Evolutionary conservation across 2,113 vertebrate genomes (phyloP), one percentile per base, ranked within the genome.

Genomic region (Anguilla rostrata): DNA sequence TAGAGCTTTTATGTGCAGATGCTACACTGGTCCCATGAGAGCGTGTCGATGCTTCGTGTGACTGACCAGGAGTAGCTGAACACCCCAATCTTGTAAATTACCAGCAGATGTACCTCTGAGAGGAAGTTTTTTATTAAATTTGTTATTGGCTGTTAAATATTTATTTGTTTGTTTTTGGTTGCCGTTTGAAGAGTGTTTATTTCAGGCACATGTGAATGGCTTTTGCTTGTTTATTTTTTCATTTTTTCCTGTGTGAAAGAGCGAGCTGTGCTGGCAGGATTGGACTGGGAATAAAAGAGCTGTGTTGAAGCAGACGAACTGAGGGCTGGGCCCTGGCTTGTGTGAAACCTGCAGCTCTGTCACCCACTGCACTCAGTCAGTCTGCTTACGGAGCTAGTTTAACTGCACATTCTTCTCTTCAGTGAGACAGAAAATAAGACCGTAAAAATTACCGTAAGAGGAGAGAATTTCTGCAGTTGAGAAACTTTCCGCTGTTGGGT

Each of bases 91-190:
- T 39, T 39, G 11, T 39, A 53, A 82, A 82, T 11, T 40, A 86
- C 49, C 75, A 79, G 49, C 86, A 83, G 39, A 84, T 84, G 53
- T 84, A 83, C 86, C 49, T 84, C 66, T 60, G 49, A 43, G 49
- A 80, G 86, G 75, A 34, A 80, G 14, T 79, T 87, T 87, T 84
- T 57, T 84, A 81, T 63, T 84, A 84, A 87, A 83, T n/a, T 41
- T 57, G 71, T 60, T 87, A 83, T 83, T 57, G 81, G 39, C 81
- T 9, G 79, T 46, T 63, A 63, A 63, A 40, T 40, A 83, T 46
- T 29, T 83, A 56, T 20, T 83, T 78, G 34, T 34, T 80, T 85
- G 40, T 85, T 79, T 78, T 56, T 60, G 26, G 5, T 75, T 75
- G n/a, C 16, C 11, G 12, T 75, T 34, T 34, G 71, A 75, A 75